Percentiles rank a stretch among this genome's conserved stretches.
These are phyloP conservation scores for Otolemur garnettii DNA, from an alignment of 2,113 vertebrate species.

Conservation along the genomic window DNA sequence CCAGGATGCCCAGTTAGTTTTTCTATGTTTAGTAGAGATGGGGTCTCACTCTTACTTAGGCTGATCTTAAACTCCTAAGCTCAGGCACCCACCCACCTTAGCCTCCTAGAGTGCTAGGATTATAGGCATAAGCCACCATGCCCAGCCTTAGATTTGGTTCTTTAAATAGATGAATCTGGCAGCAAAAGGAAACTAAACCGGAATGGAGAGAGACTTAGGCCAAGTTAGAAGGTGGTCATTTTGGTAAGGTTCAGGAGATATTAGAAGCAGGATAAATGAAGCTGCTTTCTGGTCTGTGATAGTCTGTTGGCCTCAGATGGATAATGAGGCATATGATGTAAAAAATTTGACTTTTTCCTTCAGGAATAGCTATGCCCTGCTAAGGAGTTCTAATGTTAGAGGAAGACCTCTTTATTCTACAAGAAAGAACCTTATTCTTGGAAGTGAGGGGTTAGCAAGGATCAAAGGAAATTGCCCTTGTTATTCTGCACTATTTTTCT, in stretches of 20 bases:
- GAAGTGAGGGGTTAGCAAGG: neutral
- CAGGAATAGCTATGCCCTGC: neutral
- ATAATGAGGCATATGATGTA: neutral
- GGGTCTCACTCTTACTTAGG: no score
- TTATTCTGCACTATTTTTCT: neutral
- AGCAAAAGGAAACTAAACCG: neutral
- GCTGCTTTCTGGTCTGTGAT: neutral
- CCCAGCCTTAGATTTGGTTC: neutral
- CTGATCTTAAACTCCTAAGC: no score
- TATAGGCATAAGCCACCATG: no score
- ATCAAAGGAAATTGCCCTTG: neutral
- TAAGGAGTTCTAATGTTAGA: neutral
- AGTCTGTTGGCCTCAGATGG: neutral
- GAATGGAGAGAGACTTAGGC: neutral
- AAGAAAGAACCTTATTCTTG: neutral
- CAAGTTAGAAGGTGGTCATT: neutral
- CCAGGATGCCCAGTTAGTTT: no score
- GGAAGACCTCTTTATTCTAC: neutral
- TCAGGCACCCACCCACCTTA: no score
- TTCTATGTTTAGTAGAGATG: no score
- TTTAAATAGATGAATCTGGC: neutral
- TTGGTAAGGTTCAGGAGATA: neutral
- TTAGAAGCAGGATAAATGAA: neutral
- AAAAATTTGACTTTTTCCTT: slow-evolving; percentile 1
- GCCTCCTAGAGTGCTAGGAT: no score